Conservation (phyloP, 2,888 invertebrate genomes). For the Apodemia mormo region DNA sequence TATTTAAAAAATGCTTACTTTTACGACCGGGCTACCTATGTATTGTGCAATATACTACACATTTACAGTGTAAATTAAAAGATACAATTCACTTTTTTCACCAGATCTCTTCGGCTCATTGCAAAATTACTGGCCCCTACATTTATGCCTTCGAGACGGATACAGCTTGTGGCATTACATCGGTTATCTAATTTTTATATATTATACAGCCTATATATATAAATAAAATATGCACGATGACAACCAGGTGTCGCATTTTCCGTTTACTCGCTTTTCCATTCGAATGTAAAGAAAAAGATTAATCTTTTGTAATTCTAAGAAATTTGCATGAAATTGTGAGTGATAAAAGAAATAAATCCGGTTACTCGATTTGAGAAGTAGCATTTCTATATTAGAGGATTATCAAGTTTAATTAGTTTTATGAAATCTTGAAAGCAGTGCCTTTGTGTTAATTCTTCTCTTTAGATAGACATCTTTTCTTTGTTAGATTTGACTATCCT, state of each 20-base stretch:
- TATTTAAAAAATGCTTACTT: no score
- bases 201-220: background rate
- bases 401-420: constrained; percentile 76
- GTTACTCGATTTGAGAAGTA: constrained; percentile 57
- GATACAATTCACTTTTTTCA: no score
- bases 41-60: no score
- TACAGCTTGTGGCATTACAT: no score
- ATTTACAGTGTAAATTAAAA: no score
- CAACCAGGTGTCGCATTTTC: background rate
- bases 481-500: constrained; percentile 8
- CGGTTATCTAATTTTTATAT: no score
- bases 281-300: constrained; percentile 27
- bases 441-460: constrained; percentile 52
- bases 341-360: constrained; percentile 54
- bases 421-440: constrained; percentile 50
- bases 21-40: no score
- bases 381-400: constrained; percentile 60
- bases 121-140: no score
- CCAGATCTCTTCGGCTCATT: no score
- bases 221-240: background rate
- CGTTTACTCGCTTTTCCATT: constrained; percentile 2
- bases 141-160: no score
- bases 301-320: constrained; percentile 36
- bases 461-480: constrained; percentile 36
- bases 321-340: constrained; percentile 41